Evolutionary conservation across 2,113 vertebrate genomes (phyloP).

Genomic region (Aptenodytes forsteri): DNA sequence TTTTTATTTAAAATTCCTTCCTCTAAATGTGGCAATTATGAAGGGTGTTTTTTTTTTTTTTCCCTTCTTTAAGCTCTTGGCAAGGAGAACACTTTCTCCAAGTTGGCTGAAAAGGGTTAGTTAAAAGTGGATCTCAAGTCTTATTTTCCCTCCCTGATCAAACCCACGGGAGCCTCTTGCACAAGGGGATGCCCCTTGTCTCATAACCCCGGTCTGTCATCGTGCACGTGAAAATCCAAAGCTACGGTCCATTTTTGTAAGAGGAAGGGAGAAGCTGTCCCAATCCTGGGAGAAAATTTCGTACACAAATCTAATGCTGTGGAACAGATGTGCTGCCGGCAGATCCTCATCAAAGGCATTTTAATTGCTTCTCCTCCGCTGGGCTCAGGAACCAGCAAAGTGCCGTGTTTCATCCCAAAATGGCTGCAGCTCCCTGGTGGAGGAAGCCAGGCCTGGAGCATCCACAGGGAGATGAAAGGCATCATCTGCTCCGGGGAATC

Average conservation of each 20-base stretch:
- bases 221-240: accelerated
- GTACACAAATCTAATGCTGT: background rate
- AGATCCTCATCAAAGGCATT: background rate
- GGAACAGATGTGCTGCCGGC: background rate
- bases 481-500: background rate
- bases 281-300: background rate
- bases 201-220: accelerated
- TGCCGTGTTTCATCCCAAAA: background rate
- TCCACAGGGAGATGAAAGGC: accelerated
- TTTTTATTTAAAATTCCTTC: conserved; percentile 86
- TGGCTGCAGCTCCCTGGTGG: background rate
- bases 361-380: background rate
- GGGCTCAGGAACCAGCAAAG: background rate
- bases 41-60: background rate
- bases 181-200: background rate
- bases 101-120: background rate
- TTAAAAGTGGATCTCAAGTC: background rate
- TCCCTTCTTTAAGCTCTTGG: background rate
- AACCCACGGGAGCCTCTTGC: background rate
- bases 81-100: background rate
- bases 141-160: background rate
- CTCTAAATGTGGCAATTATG: conserved; percentile 77
- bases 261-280: background rate
- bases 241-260: accelerated
- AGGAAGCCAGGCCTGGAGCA: background rate